Evolutionary conservation across 2,113 vertebrate species (phyloP), one percentile per base, ranked within the genome.

Genomic region (Pachypanchax playfairii): DNA sequence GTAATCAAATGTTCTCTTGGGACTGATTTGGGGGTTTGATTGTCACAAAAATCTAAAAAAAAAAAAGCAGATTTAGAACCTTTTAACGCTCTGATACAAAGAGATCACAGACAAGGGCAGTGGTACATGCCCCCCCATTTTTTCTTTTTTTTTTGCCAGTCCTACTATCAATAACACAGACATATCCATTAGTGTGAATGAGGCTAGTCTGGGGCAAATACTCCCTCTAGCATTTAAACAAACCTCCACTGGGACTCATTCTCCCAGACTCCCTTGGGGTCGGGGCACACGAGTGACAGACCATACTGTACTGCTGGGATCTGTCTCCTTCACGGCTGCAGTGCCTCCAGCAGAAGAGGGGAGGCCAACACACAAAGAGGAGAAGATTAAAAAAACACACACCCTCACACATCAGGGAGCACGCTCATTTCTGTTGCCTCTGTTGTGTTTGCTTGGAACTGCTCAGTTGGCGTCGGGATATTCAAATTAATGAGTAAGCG

Each of bases 201-300:
- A 78, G 73, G 65, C 65, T 75, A 61, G 87, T 73, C 52, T 38
- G 21, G 83, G 89, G 75, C 86, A 85, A 83, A 86, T 79, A 77
- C 70, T 80, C 86, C 87, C 89, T 77, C 78, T 79, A 85, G 85
- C 85, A 86, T 90, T 90, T 89, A 87, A 77, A 86, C 77, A 85
- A 90, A 86, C 76, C 75, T 85, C 87, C 77, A 9, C 35, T 31
- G 86, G 84, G 86, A 86, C 83, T 77, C 57, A 49, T 86, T 88
- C 77, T 82, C 80, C 82, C 87, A 89, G 83, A 89, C 86, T 88
- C 87, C 76, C 86, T 73, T 43, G 86, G 79, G 89, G 74, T 52
- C 4, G 69, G 72, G 71, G 70, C 75, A 79, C 78, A 67, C 72
- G 56, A 69, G 56, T 55, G 56, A 70, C 70, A 77, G 82, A 80